Evolutionary conservation across 2,888 invertebrate species (phyloP), one percentile per base, ranked within the genome.

Genomic region (Linnaemya vulpina): DNA sequence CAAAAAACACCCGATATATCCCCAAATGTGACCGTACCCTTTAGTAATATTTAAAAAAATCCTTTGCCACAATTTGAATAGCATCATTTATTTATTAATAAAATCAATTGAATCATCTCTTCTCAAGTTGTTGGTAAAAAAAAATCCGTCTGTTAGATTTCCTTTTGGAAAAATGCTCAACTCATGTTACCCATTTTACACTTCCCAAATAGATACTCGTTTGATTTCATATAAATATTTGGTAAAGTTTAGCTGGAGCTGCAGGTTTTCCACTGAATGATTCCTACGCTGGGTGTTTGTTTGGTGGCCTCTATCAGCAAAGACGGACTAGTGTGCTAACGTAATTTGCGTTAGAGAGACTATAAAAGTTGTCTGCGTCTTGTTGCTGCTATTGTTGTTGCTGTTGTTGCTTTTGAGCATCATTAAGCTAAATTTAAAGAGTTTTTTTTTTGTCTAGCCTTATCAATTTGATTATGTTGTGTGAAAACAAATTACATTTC

Each of bases 401-500:
- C 49, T 20, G 58, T 67, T n/a, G 25, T 65, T 46, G 60, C 53
- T 35, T 90, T 91, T 91, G 90, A 91, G 91, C 91, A 91, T 92
- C 92, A 91, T 91, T 91, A 91, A 91, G 91, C 91, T 90, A 91
- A 91, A 91, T 91, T 91, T 91, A 91, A 92, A 92, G 92, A 91
- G 89, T 89, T 89, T 91, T 70, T 91, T 91, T 70, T 91, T 88
- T 88, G 89, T 86, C 77, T 87, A 88, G 90, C 90, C 91, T 91
- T 91, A 91, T 91, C 91, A 92, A 91, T 91, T 92, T 91, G 91
- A 91, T 91, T 91, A 91, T 91, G 92, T 91, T 91, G 92, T 92
- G 91, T 92, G 91, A 91, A 91, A 91, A 92, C 92, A 91, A 91
- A 91, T 91, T 91, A 91, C 92, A 90, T 91, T 91, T 90, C 90